Evolutionary conservation across 2,113 vertebrate genomes (phyloP).

Genomic region (Ptilorrhoa leucosticta): DNA sequence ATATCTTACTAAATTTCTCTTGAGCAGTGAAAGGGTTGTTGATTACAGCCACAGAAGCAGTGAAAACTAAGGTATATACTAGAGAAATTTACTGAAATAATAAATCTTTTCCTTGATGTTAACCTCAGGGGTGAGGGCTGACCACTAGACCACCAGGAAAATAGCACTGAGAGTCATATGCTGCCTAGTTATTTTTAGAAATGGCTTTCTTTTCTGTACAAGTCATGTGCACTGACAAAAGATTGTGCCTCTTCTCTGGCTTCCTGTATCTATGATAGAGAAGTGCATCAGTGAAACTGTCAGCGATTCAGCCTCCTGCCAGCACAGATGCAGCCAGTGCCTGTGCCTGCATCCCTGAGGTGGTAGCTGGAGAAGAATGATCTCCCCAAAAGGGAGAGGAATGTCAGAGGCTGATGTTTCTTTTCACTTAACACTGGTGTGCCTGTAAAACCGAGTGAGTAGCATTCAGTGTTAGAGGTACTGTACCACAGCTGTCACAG

Average conservation of each 20-base stretch:
- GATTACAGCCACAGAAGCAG: not conserved
- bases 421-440: not conserved
- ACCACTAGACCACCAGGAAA: not conserved
- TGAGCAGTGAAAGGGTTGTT: not conserved
- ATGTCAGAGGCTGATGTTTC: not conserved
- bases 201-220: not conserved
- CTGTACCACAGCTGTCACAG: not conserved
- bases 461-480: not conserved
- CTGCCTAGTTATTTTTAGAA: not conserved
- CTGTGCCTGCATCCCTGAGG: not conserved
- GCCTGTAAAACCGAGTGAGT: not conserved
- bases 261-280: not conserved
- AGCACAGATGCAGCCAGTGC: not conserved
- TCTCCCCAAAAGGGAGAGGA: not conserved
- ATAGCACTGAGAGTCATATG: not conserved
- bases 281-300: not conserved
- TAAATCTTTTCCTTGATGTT: not conserved
- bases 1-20: not conserved
- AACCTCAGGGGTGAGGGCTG: not conserved
- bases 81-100: not conserved
- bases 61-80: not conserved
- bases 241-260: not conserved
- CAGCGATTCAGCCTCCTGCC: slow-evolving; percentile 29
- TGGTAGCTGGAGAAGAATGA: not conserved
- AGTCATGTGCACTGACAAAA: not conserved